phyloP scores from a whole-genome alignment of 2,888 invertebrate species.

The Panopea generosa region DNA sequence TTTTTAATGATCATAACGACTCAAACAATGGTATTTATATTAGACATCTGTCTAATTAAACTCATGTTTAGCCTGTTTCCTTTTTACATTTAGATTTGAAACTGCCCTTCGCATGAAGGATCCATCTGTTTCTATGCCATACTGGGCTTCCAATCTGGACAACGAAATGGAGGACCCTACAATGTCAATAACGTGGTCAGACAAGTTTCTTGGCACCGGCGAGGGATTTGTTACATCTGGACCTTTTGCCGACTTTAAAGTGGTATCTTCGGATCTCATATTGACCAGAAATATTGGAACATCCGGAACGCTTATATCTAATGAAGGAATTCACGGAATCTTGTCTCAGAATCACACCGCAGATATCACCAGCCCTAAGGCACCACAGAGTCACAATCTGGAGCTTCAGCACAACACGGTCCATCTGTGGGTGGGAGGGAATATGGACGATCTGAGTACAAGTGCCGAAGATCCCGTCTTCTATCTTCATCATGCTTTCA shows the following conservation, averaged over 20 bases:
- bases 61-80: too few species aligned
- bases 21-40: too few species aligned
- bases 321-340: slow-evolving; percentile 53
- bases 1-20: too few species aligned
- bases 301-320: slow-evolving; percentile 57
- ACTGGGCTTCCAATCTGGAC: slow-evolving; percentile 69
- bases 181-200: slow-evolving; percentile 63
- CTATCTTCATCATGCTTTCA: slow-evolving; percentile 63
- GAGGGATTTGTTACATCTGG: slow-evolving; percentile 64
- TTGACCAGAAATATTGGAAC: slow-evolving; percentile 59
- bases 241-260: slow-evolving; percentile 60
- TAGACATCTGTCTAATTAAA: too few species aligned
- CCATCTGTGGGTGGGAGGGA: slow-evolving; percentile 65
- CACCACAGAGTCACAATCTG: slow-evolving; percentile 45
- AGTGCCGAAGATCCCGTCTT: slow-evolving; percentile 66
- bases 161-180: slow-evolving; percentile 61
- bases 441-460: slow-evolving; percentile 63
- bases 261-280: slow-evolving; percentile 41
- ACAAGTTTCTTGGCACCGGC: slow-evolving; percentile 61
- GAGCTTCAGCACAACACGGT: slow-evolving; percentile 62
- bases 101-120: slow-evolving; percentile 61
- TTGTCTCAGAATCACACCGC: slow-evolving; percentile 52
- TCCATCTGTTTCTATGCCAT: slow-evolving; percentile 59
- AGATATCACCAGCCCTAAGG: slow-evolving; percentile 54
- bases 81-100: slow-evolving; percentile 58